Base-by-base conservation (phyloP, 2,888 invertebrate genomes). In the Pharmacophagus antenor region DNA sequence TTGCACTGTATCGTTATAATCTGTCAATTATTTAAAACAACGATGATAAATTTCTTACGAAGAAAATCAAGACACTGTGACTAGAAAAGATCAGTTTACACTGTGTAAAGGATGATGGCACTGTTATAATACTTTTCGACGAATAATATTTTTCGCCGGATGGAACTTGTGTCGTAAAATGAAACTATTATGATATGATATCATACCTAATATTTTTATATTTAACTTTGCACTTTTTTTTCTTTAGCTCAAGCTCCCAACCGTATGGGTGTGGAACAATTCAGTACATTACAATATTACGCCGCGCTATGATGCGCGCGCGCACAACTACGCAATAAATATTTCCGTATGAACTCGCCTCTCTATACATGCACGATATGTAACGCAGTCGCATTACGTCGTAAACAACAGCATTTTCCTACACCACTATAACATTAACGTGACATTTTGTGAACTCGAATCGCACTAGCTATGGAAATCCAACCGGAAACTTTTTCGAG, bases 401-500 rank as follows among this genome's bases (percentile, higher is more conserved):
- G 41, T 53, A 53, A 49, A 59, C 54, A 54, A 22, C 31, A 27
- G 17, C 8, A 22, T 54, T 54, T 54, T 27, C 49, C 49, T 54
- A 58, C 25, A n/a, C 23, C 47, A 41, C 8, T 48, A 37, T 48
- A 58, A 58, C 52, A 58, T 52, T 53, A 53, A 49, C 42, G 1
- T 54, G 59, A 22, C 59, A 53, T 59, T 59, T 48, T 25, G n/a
- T 20, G 49, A 53, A 53, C n/a, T n/a, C n/a, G 37, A n/a, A 37
- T 37, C n/a, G 10, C 15, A n/a, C 2, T 5, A 2, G n/a, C n/a
- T 15, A 2, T 37, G 4, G 37, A 8, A 37, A 37, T 6, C 10
- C 0, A n/a, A 37, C n/a, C 15, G 10, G 27, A 10, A 8, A 2
- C 4, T 37, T n/a, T 37, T n/a, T 15, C n/a, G 37, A 37, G 37